Percentiles rank a stretch among this genome's conserved stretches.
These are phyloP conservation scores for Crocallis elinguaria DNA, from an alignment of 2,888 invertebrate genomes.

Conservation along the genomic window DNA sequence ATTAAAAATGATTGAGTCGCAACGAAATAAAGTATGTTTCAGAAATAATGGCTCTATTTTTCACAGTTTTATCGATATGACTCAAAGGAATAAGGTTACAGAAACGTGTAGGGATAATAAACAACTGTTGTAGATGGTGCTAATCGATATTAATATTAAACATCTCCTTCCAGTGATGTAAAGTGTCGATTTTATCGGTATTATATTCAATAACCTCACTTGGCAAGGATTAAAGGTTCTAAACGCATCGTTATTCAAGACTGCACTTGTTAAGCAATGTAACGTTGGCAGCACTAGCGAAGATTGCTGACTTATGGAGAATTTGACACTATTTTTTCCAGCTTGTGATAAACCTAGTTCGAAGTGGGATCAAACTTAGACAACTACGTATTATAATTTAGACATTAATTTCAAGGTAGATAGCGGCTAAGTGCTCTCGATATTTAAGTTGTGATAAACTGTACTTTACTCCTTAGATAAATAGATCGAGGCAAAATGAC, in stretches of 20 bases:
- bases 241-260: conserved; percentile 7
- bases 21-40: conserved; percentile 7
- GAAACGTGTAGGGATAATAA: conserved; percentile 15
- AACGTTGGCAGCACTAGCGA: not conserved
- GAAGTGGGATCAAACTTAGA: not conserved
- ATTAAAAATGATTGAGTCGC: conserved; percentile 6
- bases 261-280: not conserved
- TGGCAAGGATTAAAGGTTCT: conserved; percentile 33
- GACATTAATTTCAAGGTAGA: conserved; percentile 14
- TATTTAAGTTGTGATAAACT: conserved; percentile 13
- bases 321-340: not conserved
- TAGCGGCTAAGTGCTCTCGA: conserved; percentile 1
- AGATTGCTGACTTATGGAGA: not conserved
- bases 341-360: not conserved
- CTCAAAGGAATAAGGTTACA: conserved; percentile 26
- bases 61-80: conserved; percentile 18
- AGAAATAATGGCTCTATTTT: conserved; percentile 33
- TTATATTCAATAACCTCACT: conserved; percentile 33
- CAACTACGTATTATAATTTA: conserved; percentile 28
- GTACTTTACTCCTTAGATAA: not conserved
- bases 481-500: not conserved
- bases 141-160: conserved; percentile 58
- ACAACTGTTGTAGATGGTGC: conserved; percentile 33
- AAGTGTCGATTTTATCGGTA: conserved; percentile 37
- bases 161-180: conserved; percentile 53